Conservation (phyloP, 2,797 vertebrate species). For the Aselliscus stoliczkanus region DNA sequence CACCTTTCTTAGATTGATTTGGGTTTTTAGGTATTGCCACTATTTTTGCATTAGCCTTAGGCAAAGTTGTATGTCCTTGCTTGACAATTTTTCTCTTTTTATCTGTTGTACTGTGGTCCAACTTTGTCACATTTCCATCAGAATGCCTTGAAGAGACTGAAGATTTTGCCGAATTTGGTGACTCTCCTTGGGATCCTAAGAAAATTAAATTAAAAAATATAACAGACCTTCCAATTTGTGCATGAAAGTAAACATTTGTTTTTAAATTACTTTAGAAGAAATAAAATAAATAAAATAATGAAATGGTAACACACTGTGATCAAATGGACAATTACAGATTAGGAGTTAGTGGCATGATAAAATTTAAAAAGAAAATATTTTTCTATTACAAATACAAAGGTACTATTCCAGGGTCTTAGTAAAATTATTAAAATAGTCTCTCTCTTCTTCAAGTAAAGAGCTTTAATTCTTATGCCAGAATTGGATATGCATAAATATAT, state of each 20-base stretch:
- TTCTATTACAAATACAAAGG: neutral
- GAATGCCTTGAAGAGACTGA: conserved; percentile 86
- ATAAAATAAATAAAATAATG: conserved; percentile 33
- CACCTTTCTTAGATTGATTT: conserved; percentile 79
- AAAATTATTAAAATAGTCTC: conserved; percentile 19
- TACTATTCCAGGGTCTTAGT: neutral
- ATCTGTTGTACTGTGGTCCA: conserved; percentile 69
- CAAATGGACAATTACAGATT: conserved; percentile 10
- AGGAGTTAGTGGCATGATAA: neutral
- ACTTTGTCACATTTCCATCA: conserved; percentile 84
- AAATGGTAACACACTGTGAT: neutral
- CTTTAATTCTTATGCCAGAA: conserved; percentile 5
- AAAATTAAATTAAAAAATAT: conserved; percentile 64
- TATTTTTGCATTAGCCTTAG: conserved; percentile 84
- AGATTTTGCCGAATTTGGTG: conserved; percentile 84
- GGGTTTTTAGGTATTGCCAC: conserved; percentile 73
- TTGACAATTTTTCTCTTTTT: conserved; percentile 87
- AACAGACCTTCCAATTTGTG: conserved; percentile 25
- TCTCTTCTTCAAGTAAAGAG: conserved; percentile 41
- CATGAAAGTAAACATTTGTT: conserved; percentile 46
- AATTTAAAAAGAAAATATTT: neutral
- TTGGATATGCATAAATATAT: conserved; percentile 39
- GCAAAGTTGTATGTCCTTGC: conserved; percentile 73
- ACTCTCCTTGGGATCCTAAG: conserved; percentile 85
- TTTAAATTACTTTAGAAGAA: conserved; percentile 43